Percentiles rank a stretch among this genome's conserved stretches.
These are phyloP conservation scores for Brachyptera putata DNA, from an alignment of 2,888 invertebrate species.

Conservation along the genomic window DNA sequence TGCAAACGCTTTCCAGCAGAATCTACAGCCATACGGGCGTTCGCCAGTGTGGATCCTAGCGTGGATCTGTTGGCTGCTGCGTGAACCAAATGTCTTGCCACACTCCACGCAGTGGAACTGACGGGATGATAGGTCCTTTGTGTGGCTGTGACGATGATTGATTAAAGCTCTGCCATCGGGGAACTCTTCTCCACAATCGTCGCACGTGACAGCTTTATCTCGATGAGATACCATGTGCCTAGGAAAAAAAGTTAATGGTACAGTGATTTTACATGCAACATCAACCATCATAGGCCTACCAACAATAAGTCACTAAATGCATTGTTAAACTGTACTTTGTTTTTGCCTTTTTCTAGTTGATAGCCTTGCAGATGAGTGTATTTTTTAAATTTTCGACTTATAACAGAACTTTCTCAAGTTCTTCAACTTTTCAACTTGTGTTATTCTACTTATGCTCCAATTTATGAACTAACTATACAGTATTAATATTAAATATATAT, in stretches of 20 bases:
- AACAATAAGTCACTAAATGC: no score
- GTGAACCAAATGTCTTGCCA: slow-evolving; percentile 80
- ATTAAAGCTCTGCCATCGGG: slow-evolving; percentile 65
- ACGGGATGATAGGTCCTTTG: slow-evolving; percentile 49
- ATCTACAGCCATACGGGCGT: slow-evolving; percentile 77
- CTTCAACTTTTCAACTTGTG: no score
- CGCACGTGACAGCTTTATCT: slow-evolving; percentile 65
- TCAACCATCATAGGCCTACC: no score
- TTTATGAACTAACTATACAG: no score
- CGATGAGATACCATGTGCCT: slow-evolving; percentile 67
- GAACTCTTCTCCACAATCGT: slow-evolving; percentile 66
- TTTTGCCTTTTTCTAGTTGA: no score
- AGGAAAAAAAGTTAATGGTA: not conserved
- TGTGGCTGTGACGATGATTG: slow-evolving; percentile 64
- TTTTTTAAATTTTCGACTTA: no score
- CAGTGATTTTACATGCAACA: no score
- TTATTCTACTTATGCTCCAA: no score
- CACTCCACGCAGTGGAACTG: slow-evolving; percentile 80
- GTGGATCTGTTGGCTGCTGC: slow-evolving; percentile 82
- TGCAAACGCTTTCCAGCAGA: slow-evolving; percentile 86
- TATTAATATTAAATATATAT: no score
- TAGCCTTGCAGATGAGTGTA: no score
- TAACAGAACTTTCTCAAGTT: no score
- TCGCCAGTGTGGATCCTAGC: slow-evolving; percentile 82
- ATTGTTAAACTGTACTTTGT: no score